These are phyloP conservation scores for Takifugu bimaculatus DNA, from an alignment of 2,113 vertebrate genomes.

Conservation along the genomic window DNA sequence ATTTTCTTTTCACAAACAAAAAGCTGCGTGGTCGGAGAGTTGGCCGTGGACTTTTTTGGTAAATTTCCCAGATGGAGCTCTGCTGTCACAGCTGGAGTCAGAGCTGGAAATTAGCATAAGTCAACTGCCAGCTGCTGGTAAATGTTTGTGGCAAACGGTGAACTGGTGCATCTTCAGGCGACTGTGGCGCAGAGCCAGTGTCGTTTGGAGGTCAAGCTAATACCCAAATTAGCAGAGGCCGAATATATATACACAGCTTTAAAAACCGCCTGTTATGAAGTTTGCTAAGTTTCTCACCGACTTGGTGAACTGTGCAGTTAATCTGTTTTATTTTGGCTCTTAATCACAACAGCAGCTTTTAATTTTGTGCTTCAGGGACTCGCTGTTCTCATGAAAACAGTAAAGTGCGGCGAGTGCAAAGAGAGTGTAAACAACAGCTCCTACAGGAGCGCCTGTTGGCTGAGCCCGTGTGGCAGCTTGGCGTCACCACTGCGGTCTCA, in stretches of 20 bases:
- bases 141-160: neutral
- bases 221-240: neutral
- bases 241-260: too few species aligned
- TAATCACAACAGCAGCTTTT: conserved; percentile 32
- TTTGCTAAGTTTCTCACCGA: neutral
- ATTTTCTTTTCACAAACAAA: conserved; percentile 11
- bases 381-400: conserved; percentile 15
- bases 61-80: neutral
- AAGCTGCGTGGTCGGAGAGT: neutral
- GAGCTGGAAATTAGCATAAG: conserved; percentile 18
- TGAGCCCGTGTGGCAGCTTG: conserved; percentile 7
- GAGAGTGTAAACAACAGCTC: conserved; percentile 17
- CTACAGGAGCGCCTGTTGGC: conserved; percentile 2
- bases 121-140: conserved; percentile 7
- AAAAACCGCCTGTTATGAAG: too few species aligned
- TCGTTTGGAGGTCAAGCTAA: conserved; percentile 9
- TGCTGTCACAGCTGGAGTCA: conserved; percentile 12
- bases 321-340: neutral
- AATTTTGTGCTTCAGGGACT: conserved; percentile 40
- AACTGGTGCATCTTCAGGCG: neutral
- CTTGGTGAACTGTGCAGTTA: neutral
- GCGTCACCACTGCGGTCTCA: neutral
- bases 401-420: conserved; percentile 1
- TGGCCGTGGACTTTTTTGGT: neutral
- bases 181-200: neutral